Percentiles rank a stretch among this genome's conserved stretches.
Evolutionary conservation across 37 sponge, comb jelly and placozoan species (phyloP).

Genomic region (Beroe ovata): DNA sequence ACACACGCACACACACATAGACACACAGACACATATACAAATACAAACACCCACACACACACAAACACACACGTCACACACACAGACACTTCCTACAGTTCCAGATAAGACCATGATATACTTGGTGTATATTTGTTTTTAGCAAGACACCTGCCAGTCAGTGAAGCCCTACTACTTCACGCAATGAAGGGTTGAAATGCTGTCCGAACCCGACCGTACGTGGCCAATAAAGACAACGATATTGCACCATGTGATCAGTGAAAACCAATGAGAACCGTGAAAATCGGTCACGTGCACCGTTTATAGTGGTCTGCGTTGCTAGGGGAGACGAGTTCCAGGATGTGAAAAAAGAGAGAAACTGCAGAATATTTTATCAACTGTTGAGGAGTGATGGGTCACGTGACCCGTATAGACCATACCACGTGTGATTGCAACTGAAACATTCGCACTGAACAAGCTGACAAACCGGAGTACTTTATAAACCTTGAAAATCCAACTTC

Average conservation of each 20-base stretch:
- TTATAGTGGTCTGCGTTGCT: neutral
- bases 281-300: neutral
- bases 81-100: neutral
- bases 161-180: constrained; percentile 8
- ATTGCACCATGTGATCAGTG: neutral
- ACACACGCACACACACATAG: neutral
- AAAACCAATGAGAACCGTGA: neutral
- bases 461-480: too few species aligned
- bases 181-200: constrained; percentile 38
- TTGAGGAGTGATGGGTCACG: too few species aligned
- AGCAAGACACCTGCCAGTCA: constrained; percentile 62
- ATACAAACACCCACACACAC: neutral
- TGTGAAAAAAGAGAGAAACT: neutral
- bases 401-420: too few species aligned
- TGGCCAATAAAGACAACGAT: neutral
- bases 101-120: neutral
- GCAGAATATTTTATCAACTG: too few species aligned
- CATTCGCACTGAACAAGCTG: too few species aligned
- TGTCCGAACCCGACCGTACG: neutral
- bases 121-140: neutral
- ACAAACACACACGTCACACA: neutral
- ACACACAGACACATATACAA: neutral
- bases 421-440: too few species aligned
- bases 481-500: too few species aligned
- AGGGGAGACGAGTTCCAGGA: neutral